Evolutionary conservation across 2,888 invertebrate species (phyloP).

Genomic region (Catocala sponsa): DNA sequence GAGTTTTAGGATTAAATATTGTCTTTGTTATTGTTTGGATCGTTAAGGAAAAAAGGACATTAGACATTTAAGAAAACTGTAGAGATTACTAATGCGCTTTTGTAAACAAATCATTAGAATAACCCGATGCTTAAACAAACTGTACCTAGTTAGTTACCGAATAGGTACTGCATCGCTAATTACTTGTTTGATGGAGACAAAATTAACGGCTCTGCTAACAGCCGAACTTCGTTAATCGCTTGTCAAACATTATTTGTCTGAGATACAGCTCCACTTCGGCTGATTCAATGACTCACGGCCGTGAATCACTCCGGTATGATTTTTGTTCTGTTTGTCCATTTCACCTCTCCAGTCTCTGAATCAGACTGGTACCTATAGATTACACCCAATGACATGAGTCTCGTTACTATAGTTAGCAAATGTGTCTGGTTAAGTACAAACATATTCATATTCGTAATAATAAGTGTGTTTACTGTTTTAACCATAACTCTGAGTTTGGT

Average conservation of each 20-base stretch:
- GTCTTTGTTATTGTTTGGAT: background rate
- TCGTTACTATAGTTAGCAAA: constrained; percentile 41
- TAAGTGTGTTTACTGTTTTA: constrained; percentile 21
- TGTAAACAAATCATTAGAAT: constrained; percentile 49
- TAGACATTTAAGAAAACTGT: constrained; percentile 11
- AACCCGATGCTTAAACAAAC: constrained; percentile 55
- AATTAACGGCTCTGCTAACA: constrained; percentile 59
- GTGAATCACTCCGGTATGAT: constrained; percentile 57
- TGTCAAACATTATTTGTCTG: constrained; percentile 54
- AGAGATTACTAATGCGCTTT: constrained; percentile 22
- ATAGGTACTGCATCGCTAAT: constrained; percentile 60
- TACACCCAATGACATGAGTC: constrained; percentile 34
- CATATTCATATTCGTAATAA: constrained; percentile 10
- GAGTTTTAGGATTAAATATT: background rate
- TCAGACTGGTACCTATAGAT: constrained; percentile 44
- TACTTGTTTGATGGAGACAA: constrained; percentile 69
- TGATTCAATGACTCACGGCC: constrained; percentile 48
- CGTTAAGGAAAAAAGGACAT: background rate
- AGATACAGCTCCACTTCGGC: constrained; percentile 43
- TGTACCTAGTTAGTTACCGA: constrained; percentile 43
- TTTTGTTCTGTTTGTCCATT: constrained; percentile 59
- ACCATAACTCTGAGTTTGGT: background rate
- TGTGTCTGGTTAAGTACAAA: background rate
- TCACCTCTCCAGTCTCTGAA: constrained; percentile 58
- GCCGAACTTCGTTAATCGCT: constrained; percentile 60